Base-by-base conservation (phyloP, 2,113 vertebrate species). In the Puntigrus tetrazona region DNA sequence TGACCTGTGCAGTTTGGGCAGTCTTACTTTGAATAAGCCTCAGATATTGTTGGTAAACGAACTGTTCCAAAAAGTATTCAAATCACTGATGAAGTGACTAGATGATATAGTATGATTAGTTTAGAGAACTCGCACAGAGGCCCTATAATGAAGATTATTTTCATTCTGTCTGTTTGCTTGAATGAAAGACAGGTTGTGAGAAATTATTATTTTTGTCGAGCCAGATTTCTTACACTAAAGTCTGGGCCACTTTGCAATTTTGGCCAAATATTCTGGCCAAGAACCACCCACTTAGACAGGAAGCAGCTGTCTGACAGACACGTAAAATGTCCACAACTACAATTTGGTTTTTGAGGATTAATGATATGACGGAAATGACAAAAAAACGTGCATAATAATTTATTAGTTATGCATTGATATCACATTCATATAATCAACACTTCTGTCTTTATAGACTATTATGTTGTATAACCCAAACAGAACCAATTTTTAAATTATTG, bases 11-110 rank as follows among this genome's bases (percentile, higher is more conserved):
- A 7, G 69, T 82, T 82, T 70, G n/a, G 22, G 13, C 3, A 29
- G 9, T 43, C 61, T 78, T 78, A 57, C 72, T 83, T 61, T 77
- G n/a, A 73, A 43, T 57, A 50, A 36, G 9, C 41, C 16, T 50
- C 29, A 22, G 61, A 31, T 45, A 29, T 45, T 65, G 82, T 52
- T 84, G 7, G 5, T 50, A 55, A 55, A 55, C 20, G 20, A 52
- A 16, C 45, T 47, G 18, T 69, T 79, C 11, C 29, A 43, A 67
- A 18, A 38, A 3, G 57, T 69, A n/a, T 69, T 55, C 18, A 59
- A 18, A 73, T 18, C 25, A 9, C 43, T 50, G 18, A 22, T 0
- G 5, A 52, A 75, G 31, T 50, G 5, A 50, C n/a, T 36, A 69
- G 65, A 50, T 27, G 7, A 29, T 47, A 11, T n/a, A 38, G 36